Base-by-base conservation (phyloP, 2,797 vertebrate genomes). In the Hippocampus kuda region DNA sequence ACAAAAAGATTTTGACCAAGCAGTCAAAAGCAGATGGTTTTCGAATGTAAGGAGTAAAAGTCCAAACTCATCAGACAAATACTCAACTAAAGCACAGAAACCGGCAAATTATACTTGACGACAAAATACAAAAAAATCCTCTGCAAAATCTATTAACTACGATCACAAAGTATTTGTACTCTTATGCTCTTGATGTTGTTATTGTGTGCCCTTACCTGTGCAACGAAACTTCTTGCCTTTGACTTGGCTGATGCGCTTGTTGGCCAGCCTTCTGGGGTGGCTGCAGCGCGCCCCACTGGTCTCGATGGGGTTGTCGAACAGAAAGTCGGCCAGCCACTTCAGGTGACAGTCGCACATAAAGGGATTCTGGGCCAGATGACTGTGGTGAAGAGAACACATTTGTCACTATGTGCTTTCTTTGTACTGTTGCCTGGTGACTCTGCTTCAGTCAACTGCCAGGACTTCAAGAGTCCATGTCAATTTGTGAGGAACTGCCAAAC, bases 141-240 rank as follows among this genome's bases (percentile, higher is more conserved):
- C 48, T 2, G 1, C 11, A 13, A 44, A 10, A 44, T 13, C 42
- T 46, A 15, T 5, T 6, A 54, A 54, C 7, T n/a, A 24, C 53
- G 3, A 11, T 24, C 20, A 3, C 22, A 54, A 54, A n/a, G 3
- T 54, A 24, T n/a, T 46, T 46, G 20, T n/a, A 24, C 20, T 1
- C n/a, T 49, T n/a, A 11, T 22, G n/a, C 10, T n/a, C n/a, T n/a
- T 10, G 41, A 24, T 16, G 22, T 26, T 24, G 4, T 24, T 63
- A 20, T 51, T 49, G 48, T 2, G 66, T 20, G 75, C 12, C 38
- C 82, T 24, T 94, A 99, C 97, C 96, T 95, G 97, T 95, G 91
- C 97, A 99, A 86, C 96, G 93, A 92, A 98, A 98, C 94, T 99
- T 99, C 91, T 99, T 98, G 90, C 94, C 94, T 92, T 98, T 99